phyloP scores from a whole-genome alignment of 2,113 vertebrate species.

The Scalopus aquaticus region DNA sequence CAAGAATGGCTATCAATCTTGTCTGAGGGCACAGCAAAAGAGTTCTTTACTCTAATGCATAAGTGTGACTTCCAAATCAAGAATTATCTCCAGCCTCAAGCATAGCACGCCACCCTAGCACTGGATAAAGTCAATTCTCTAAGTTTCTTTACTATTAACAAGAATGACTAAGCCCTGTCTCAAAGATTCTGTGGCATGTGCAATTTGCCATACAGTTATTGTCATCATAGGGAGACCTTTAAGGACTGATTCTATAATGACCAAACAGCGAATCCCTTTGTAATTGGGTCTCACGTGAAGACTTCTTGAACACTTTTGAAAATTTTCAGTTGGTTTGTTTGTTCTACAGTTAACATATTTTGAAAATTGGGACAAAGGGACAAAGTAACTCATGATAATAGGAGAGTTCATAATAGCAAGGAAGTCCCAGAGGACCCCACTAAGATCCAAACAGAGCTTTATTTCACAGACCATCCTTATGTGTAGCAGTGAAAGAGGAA shows the following conservation, averaged over 20 bases:
- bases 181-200: not conserved
- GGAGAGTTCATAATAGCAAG: not conserved
- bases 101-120: not conserved
- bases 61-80: not conserved
- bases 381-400: constrained; percentile 49
- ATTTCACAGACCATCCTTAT: constrained; percentile 40
- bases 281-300: not conserved
- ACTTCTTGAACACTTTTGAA: not conserved
- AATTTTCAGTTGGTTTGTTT: not conserved
- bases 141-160: not conserved
- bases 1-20: not conserved
- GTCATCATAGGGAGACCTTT: not conserved
- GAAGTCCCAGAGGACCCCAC: not conserved
- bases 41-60: not conserved
- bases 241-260: not conserved
- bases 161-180: not conserved
- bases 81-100: not conserved
- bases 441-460: not conserved
- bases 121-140: not conserved
- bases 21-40: not conserved
- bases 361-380: constrained; percentile 16
- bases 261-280: not conserved
- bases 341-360: not conserved
- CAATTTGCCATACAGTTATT: not conserved
- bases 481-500: not conserved